Evolutionary conservation across 2,113 vertebrate species (phyloP).

Genomic region (Pseudorhombus dupliciocellatus): DNA sequence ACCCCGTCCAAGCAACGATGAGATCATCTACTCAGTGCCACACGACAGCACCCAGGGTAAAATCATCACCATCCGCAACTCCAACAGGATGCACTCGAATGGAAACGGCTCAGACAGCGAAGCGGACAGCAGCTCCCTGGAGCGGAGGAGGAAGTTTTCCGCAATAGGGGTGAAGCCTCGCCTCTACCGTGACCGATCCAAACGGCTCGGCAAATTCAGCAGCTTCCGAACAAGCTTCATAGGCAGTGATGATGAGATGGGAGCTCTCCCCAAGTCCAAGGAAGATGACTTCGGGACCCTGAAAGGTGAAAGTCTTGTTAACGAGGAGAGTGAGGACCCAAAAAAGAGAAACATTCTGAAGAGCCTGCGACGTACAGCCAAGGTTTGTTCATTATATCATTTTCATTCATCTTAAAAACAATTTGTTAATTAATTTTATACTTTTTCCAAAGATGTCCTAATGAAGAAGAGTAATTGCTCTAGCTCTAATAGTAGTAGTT

Average conservation of each 20-base stretch:
- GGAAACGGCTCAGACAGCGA: conserved; percentile 96
- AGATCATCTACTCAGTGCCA: conserved; percentile 97
- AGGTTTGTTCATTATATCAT: conserved; percentile 77
- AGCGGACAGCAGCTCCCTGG: conserved; percentile 91
- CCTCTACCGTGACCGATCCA: conserved; percentile 90
- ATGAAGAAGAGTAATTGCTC: too few species aligned
- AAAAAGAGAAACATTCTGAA: conserved; percentile 92
- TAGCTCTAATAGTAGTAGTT: too few species aligned
- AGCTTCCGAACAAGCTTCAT: conserved; percentile 91
- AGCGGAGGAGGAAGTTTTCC: conserved; percentile 85
- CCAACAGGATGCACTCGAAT: conserved; percentile 92
- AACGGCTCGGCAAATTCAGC: conserved; percentile 90
- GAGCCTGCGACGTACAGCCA: conserved; percentile 92
- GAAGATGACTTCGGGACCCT: conserved; percentile 87
- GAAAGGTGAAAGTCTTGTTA: conserved; percentile 87
- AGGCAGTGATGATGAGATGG: conserved; percentile 93
- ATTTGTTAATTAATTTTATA: neutral
- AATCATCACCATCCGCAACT: conserved; percentile 97
- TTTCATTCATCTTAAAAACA: neutral
- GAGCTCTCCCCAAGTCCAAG: conserved; percentile 86
- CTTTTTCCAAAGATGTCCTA: too few species aligned
- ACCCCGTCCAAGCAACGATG: conserved; percentile 90
- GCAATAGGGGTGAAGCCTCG: conserved; percentile 86
- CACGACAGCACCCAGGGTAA: conserved; percentile 98
- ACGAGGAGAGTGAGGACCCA: conserved; percentile 82